These are phyloP conservation scores for Psilanteris sp. DNA, from an alignment of 1,140 invertebrate species.

Conservation along the genomic window DNA sequence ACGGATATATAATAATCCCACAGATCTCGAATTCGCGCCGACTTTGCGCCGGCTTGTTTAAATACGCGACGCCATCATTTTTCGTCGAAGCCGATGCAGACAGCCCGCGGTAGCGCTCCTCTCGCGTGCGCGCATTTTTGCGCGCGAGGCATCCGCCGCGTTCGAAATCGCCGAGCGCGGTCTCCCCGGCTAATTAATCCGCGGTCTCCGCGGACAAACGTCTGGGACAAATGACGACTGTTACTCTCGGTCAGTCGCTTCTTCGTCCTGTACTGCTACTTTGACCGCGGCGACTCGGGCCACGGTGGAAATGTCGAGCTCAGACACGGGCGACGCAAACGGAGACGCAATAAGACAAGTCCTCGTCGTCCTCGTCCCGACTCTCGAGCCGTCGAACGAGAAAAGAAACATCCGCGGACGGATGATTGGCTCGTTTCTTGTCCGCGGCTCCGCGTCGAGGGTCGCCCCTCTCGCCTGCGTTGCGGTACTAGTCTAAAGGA, in stretches of 20 bases:
- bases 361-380: conserved; percentile 6
- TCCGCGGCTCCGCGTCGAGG: conserved; percentile 33
- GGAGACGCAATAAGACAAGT: conserved; percentile 35
- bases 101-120: too few species aligned
- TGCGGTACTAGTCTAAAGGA: conserved; percentile 78
- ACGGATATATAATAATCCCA: too few species aligned
- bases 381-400: conserved; percentile 29
- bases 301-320: conserved; percentile 12
- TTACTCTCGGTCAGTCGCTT: conserved; percentile 49
- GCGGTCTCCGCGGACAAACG: conserved; percentile 50
- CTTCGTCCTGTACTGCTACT: conserved; percentile 43
- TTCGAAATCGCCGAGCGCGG: conserved; percentile 2
- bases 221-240: conserved; percentile 56
- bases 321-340: conserved; percentile 9
- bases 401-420: conserved; percentile 55
- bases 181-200: conserved; percentile 38
- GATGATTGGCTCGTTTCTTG: conserved; percentile 61
- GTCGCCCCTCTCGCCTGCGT: conserved; percentile 59
- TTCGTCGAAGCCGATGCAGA: too few species aligned
- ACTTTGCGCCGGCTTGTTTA: too few species aligned
- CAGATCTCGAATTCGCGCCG: too few species aligned
- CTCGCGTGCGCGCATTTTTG: too few species aligned
- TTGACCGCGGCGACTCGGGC: conserved; percentile 31
- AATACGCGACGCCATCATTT: too few species aligned
- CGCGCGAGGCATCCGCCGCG: too few species aligned